A percentile compares a stretch with the other conserved stretches of the same genome.
Evolutionary conservation across 2,797 vertebrate genomes (phyloP).

Genomic region (Gymnocypris eckloni): DNA sequence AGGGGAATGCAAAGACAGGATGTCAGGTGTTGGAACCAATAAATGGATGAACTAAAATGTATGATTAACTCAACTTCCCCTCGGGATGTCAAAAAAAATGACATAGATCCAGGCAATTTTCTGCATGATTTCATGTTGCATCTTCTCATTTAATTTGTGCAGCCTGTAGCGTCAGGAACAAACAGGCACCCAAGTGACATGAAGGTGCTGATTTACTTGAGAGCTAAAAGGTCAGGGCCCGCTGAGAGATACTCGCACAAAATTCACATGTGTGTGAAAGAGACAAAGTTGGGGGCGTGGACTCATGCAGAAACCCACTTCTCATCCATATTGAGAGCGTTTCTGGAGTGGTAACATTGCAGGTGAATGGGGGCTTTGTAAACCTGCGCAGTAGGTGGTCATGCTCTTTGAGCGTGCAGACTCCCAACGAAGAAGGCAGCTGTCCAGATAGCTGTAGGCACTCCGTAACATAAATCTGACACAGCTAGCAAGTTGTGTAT

Average conservation of each 20-base stretch:
- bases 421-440: constrained; percentile 54
- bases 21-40: constrained; percentile 1
- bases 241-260: constrained; percentile 45
- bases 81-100: constrained; percentile 74
- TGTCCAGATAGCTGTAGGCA: constrained; percentile 53
- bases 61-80: constrained; percentile 71
- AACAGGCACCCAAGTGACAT: constrained; percentile 62
- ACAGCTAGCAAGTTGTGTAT: constrained; percentile 13
- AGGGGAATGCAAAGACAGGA: constrained; percentile 14
- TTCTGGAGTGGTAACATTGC: constrained; percentile 24
- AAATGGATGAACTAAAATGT: constrained; percentile 56
- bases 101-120: constrained; percentile 83
- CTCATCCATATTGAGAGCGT: constrained; percentile 8
- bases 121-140: constrained; percentile 84
- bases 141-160: constrained; percentile 86
- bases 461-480: constrained; percentile 39
- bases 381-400: constrained; percentile 32
- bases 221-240: constrained; percentile 61
- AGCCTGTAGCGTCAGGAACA: constrained; percentile 72
- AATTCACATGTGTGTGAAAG: constrained; percentile 13
- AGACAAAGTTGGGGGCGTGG: constrained; percentile 15
- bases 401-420: constrained; percentile 43
- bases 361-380: constrained; percentile 15
- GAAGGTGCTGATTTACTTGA: constrained; percentile 59
- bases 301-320: constrained; percentile 27